Evolutionary conservation across 2,113 vertebrate genomes (phyloP).

Genomic region (Willisornis vidua): DNA sequence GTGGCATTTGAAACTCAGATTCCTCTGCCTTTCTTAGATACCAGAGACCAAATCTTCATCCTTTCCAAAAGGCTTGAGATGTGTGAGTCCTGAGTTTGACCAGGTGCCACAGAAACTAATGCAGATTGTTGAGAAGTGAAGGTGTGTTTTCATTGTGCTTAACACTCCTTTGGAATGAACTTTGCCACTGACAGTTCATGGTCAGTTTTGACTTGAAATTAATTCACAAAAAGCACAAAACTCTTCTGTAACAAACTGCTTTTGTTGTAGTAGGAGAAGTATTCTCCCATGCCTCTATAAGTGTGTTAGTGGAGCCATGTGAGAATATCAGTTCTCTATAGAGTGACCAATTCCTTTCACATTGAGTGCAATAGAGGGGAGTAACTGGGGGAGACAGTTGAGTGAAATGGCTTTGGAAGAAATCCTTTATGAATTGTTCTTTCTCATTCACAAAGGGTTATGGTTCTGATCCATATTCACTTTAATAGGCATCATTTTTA

Average conservation of each 20-base stretch:
- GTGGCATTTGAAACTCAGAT: neutral
- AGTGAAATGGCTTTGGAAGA: neutral
- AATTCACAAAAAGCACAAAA: neutral
- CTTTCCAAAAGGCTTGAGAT: neutral
- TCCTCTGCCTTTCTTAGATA: accelerated
- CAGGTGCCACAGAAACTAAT: neutral
- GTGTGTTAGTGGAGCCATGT: neutral
- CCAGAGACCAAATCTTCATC: accelerated
- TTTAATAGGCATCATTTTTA: neutral
- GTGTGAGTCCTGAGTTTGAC: neutral
- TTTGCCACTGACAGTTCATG: neutral
- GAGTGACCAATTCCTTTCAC: accelerated
- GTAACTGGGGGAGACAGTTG: accelerated
- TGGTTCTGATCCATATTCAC: neutral
- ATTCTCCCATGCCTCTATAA: neutral
- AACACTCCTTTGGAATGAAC: neutral
- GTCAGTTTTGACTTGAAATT: neutral
- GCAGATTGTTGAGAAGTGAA: neutral
- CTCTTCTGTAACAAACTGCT: neutral
- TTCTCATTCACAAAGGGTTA: neutral
- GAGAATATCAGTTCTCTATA: neutral
- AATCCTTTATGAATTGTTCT: neutral
- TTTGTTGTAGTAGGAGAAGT: neutral
- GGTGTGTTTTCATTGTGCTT: neutral
- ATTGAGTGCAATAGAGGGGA: accelerated